Evolutionary conservation across 53 echinoderm and acorn worm species (phyloP), one percentile per base, ranked within the genome.

Genomic region (Echinometra lucunter): DNA sequence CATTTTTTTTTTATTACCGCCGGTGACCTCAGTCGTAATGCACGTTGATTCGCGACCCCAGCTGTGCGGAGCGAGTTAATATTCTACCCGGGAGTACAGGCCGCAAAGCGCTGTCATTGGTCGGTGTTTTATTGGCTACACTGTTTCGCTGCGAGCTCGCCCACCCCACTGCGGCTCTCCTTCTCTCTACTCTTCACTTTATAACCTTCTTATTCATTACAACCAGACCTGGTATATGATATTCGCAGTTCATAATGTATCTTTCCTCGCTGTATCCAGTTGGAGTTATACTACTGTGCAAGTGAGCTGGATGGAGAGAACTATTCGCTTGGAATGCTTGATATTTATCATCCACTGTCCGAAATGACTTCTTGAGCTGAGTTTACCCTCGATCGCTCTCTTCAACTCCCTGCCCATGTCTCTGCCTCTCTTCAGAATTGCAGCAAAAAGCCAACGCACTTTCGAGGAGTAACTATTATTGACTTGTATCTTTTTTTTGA

Each of bases 31-130:
- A 37, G 12, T 60, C 60, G 83, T 83, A 94, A 94, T 83, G 47
- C 94, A 82, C 85, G 94, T 44, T 30, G 78, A 94, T 35, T 44
- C 83, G 13, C 94, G 94, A 94, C 94, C 85, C 94, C 94, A 83
- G 82, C 83, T 58, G 94, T 60, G 94, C 63, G 94, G 94, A 38
- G 63, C 94, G 94, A 94, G 94, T 94, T 94, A 94, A 94, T 94
- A 94, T 83, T 85, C 87, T 83, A 82, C 83, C 94, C 94, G 63
- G 94, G 94, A 63, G 85, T 58, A 23, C 42, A 28, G 83, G 81
- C 85, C 82, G 85, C 60, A 74, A 60, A 82, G 85, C 94, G 19
- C 94, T 82, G 60, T 66, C 87, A 94, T 94, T 94, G 94, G 94
- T 94, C 66, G 94, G 57, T 6, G 25, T 38, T 94, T 94, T 82